Percentiles rank a stretch among this genome's conserved stretches.
Conservation (phyloP, 2,113 vertebrate genomes). For the Caloenas nicobarica region DNA sequence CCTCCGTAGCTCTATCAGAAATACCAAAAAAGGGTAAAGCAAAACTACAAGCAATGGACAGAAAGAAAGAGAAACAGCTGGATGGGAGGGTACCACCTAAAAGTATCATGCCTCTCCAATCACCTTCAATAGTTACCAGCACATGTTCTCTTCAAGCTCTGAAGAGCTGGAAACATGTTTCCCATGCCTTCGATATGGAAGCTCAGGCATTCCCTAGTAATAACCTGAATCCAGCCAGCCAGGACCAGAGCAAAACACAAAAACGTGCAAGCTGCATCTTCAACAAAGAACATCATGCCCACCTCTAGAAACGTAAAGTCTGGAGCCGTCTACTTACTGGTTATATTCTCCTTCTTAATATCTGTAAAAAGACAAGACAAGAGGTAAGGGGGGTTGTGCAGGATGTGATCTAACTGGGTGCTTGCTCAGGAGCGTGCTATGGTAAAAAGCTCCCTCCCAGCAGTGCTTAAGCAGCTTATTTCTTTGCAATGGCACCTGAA, state of each 20-base stretch:
- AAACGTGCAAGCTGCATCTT: not conserved
- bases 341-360: conserved; percentile 87
- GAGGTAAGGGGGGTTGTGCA: not conserved
- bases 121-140: not conserved
- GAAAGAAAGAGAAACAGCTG: not conserved
- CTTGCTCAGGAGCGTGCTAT: not conserved
- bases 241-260: not conserved
- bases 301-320: not conserved
- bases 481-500: not conserved
- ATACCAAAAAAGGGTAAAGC: not conserved
- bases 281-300: not conserved
- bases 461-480: not conserved
- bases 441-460: not conserved
- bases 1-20: not conserved
- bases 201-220: not conserved
- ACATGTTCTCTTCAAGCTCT: not conserved
- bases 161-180: not conserved
- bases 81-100: not conserved
- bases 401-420: not conserved
- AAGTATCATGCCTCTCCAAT: not conserved
- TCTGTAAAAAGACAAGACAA: conserved; percentile 81
- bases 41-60: not conserved
- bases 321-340: conserved; percentile 84
- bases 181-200: not conserved
- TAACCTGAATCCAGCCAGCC: not conserved